A percentile compares a stretch with the other conserved stretches of the same genome.
Conservation (phyloP, 1,140 invertebrate genomes). For the Drosophila rhopaloa region DNA sequence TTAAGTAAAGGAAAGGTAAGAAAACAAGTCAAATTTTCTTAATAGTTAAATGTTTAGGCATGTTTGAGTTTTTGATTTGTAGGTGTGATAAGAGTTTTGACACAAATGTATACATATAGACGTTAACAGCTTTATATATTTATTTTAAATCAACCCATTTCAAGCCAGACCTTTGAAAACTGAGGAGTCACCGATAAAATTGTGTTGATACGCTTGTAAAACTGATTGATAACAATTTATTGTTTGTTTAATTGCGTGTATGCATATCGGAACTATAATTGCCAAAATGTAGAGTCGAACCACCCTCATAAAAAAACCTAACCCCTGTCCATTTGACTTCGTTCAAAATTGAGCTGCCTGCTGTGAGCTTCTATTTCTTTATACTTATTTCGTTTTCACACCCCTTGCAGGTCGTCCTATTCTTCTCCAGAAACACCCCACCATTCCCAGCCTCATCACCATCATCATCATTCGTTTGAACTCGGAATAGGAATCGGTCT, state of each 20-base stretch:
- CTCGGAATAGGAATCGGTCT: conserved; percentile 39
- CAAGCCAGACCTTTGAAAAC: neutral
- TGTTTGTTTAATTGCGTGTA: conserved; percentile 23
- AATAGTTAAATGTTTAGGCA: no score
- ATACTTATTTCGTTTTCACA: conserved; percentile 81
- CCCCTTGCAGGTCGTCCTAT: conserved; percentile 43
- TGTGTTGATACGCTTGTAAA: conserved; percentile 24
- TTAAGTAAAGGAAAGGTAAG: no score
- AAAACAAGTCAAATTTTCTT: no score
- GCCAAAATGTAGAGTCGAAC: conserved; percentile 33
- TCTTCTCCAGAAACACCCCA: conserved; percentile 10
- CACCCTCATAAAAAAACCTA: conserved; percentile 3
- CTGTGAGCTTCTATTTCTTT: conserved; percentile 70
- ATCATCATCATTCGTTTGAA: conserved; percentile 54
- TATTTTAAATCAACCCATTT: neutral
- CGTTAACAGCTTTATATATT: neutral
- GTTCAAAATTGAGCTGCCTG: conserved; percentile 58
- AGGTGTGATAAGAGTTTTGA: no score
- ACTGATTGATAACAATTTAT: conserved; percentile 37
- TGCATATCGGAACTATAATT: conserved; percentile 36
- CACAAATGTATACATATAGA: no score
- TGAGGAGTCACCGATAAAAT: neutral
- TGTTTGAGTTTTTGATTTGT: no score
- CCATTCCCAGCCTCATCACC: conserved; percentile 25
- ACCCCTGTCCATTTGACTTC: conserved; percentile 61